Percentiles rank a stretch among this genome's conserved stretches.
phyloP scores from a whole-genome alignment of 1,140 invertebrate genomes.

The Nixonia krombeini region DNA sequence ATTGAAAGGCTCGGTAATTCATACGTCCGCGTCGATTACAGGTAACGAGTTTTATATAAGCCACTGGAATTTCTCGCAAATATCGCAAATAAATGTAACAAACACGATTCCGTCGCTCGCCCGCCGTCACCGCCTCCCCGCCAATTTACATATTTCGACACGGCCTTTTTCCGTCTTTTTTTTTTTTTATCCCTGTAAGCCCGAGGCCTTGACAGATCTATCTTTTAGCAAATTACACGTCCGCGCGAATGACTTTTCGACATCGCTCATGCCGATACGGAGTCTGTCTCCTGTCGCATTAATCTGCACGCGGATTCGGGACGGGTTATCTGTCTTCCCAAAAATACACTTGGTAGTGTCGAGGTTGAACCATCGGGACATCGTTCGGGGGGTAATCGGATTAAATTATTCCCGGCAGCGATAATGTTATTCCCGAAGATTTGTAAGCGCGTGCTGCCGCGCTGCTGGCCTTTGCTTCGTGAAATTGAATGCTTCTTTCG shows the following conservation, averaged over 20 bases:
- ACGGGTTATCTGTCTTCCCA: conserved; percentile 37
- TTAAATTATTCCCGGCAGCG: conserved; percentile 54
- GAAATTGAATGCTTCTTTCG: conserved; percentile 16
- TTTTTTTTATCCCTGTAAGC: conserved; percentile 13
- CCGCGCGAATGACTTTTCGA: conserved; percentile 34
- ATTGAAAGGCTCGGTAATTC: conserved; percentile 42
- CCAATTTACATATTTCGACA: conserved; percentile 4
- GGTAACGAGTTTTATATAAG: conserved; percentile 26
- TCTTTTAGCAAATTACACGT: conserved; percentile 44
- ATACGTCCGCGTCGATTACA: conserved; percentile 46
- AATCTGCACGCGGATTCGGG: conserved; percentile 17
- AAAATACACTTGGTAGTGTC: conserved; percentile 29
- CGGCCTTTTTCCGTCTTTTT: background rate
- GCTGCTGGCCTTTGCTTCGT: conserved; percentile 5
- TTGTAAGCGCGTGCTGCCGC: conserved; percentile 31
- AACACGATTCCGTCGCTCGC: conserved; percentile 1
- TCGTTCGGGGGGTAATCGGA: conserved; percentile 47
- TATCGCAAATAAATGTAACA: conserved; percentile 34
- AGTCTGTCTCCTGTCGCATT: conserved; percentile 42
- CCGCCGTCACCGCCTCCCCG: background rate
- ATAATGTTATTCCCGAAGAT: conserved; percentile 52
- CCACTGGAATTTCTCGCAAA: conserved; percentile 19
- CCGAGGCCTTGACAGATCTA: conserved; percentile 18
- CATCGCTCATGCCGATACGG: conserved; percentile 26
- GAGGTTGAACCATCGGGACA: conserved; percentile 11